A percentile compares a stretch with the other conserved stretches of the same genome.
These are phyloP conservation scores for Harpagifer antarcticus DNA, from an alignment of 2,797 vertebrate genomes.

Conservation along the genomic window DNA sequence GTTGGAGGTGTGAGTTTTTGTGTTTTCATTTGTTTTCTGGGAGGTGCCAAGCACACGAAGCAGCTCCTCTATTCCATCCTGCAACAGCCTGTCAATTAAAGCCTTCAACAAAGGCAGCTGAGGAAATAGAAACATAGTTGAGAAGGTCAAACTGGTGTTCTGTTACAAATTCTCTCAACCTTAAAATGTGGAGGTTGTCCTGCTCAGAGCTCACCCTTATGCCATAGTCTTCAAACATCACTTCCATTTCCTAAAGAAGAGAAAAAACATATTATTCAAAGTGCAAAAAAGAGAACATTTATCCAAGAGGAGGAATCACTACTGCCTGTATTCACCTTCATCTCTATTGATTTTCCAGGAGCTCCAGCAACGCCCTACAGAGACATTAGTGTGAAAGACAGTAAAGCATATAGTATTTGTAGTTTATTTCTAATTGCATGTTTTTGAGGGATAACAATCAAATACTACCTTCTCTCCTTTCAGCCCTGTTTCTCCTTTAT, in stretches of 20 bases:
- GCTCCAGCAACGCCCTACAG: slow-evolving; percentile 83
- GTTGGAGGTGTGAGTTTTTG: slow-evolving; percentile 76
- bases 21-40: slow-evolving; percentile 66
- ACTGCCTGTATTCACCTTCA: slow-evolving; percentile 83
- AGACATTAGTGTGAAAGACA: slow-evolving; percentile 40
- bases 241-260: slow-evolving; percentile 87
- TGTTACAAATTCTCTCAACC: slow-evolving; percentile 2
- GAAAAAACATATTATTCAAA: slow-evolving; percentile 32
- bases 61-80: slow-evolving; percentile 86
- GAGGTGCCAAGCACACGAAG: slow-evolving; percentile 75
- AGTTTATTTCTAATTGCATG: slow-evolving; percentile 34
- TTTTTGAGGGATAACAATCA: slow-evolving; percentile 19
- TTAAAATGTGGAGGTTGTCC: neutral
- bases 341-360: slow-evolving; percentile 84
- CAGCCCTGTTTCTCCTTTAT: slow-evolving; percentile 80
- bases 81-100: slow-evolving; percentile 86
- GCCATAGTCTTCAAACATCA: slow-evolving; percentile 90
- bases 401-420: neutral
- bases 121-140: slow-evolving; percentile 37
- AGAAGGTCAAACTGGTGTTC: slow-evolving; percentile 5
- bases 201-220: slow-evolving; percentile 85
- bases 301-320: slow-evolving; percentile 12
- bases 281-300: slow-evolving; percentile 15
- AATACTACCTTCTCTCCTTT: slow-evolving; percentile 82
- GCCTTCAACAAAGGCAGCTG: slow-evolving; percentile 90